phyloP scores from a whole-genome alignment of 2,797 vertebrate species.

The Neoniphon sammara region DNA sequence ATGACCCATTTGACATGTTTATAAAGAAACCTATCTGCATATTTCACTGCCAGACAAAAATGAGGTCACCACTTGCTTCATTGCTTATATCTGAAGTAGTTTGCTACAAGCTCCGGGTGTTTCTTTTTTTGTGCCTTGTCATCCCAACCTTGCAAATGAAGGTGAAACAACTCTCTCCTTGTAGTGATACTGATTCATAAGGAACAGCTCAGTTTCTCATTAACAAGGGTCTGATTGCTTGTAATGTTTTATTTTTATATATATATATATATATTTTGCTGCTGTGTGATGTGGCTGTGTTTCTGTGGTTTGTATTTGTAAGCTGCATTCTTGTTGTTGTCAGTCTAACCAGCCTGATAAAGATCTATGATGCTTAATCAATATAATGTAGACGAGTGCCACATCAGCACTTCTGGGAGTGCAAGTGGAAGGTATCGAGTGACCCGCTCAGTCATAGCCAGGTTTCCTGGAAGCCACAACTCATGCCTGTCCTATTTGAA shows the following conservation, averaged over 20 bases:
- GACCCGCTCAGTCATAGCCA: conserved; percentile 16
- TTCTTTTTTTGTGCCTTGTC: conserved; percentile 56
- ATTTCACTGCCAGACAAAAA: conserved; percentile 8
- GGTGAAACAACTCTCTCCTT: conserved; percentile 17
- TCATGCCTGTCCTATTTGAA: conserved; percentile 20
- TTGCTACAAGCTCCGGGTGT: conserved; percentile 20
- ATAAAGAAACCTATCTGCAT: conserved; percentile 5
- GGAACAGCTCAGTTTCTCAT: neutral
- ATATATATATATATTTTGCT: neutral
- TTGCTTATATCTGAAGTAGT: conserved; percentile 11
- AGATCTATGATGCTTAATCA: conserved; percentile 71
- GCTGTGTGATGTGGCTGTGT: conserved; percentile 14
- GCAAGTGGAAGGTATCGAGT: conserved; percentile 23
- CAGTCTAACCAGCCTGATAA: conserved; percentile 60
- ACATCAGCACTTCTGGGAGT: conserved; percentile 51
- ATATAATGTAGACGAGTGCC: conserved; percentile 64
- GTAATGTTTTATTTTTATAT: conserved; percentile 2
- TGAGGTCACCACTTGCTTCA: conserved; percentile 7
- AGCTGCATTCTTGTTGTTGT: conserved; percentile 32
- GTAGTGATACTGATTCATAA: neutral
- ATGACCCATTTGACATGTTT: neutral
- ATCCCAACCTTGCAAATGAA: conserved; percentile 37
- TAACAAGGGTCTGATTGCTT: neutral
- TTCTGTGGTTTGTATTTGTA: conserved; percentile 34
- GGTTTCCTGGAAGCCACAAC: conserved; percentile 29